phyloP scores from a whole-genome alignment of 2,888 invertebrate genomes.

The Dolomedes plantarius region DNA sequence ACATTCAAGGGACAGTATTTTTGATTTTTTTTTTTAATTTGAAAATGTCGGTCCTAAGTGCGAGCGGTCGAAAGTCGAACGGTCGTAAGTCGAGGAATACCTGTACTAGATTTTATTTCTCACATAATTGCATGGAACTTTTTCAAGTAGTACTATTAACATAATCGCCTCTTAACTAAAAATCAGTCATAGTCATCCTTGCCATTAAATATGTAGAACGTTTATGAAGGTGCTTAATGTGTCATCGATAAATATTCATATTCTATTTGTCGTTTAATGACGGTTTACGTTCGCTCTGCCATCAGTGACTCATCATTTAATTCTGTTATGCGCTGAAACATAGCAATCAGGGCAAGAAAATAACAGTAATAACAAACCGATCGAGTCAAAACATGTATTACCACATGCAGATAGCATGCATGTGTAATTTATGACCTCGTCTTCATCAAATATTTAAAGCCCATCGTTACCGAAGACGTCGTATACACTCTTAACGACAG shows the following conservation, averaged over 20 bases:
- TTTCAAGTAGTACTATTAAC: too few relatives aligned
- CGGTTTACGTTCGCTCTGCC: background rate
- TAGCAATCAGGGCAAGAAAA: background rate
- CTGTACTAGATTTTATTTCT: too few relatives aligned
- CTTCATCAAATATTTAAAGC: conserved; percentile 9
- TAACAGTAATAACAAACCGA: background rate
- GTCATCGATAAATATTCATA: background rate
- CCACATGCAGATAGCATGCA: conserved; percentile 4
- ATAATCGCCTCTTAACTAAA: too few relatives aligned
- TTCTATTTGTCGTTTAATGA: background rate
- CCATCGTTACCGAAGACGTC: background rate
- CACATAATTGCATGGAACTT: too few relatives aligned
- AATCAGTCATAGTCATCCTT: too few relatives aligned
- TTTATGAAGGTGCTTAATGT: too few relatives aligned
- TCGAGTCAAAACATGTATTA: background rate
- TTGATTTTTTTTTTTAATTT: too few relatives aligned
- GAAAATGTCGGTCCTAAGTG: too few relatives aligned
- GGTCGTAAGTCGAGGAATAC: too few relatives aligned
- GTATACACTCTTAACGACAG: background rate
- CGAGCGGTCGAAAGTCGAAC: too few relatives aligned
- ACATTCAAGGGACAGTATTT: too few relatives aligned
- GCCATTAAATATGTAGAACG: too few relatives aligned
- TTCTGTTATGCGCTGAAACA: background rate
- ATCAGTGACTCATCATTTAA: background rate
- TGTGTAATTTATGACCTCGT: background rate